Percentiles rank a stretch among this genome's conserved stretches.
These are phyloP conservation scores for Conchocele bisecta DNA, from an alignment of 2,888 invertebrate species.

Conservation along the genomic window DNA sequence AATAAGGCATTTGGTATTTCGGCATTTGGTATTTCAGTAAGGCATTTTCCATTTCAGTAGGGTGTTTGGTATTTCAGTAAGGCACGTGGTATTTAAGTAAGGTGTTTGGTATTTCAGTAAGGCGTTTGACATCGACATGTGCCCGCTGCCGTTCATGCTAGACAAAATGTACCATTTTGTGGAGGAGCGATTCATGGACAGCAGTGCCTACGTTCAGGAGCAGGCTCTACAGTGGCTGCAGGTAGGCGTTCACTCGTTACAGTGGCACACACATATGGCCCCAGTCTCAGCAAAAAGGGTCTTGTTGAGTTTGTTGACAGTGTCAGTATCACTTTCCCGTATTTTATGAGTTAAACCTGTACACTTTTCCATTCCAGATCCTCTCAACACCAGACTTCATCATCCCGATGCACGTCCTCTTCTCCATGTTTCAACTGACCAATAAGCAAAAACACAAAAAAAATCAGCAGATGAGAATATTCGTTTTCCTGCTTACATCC, in stretches of 20 bases:
- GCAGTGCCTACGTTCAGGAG: conserved; percentile 83
- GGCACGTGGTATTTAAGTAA: not conserved
- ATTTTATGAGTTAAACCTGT: no score
- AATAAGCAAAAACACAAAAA: no score
- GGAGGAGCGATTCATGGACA: conserved; percentile 88
- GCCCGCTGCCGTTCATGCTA: conserved; percentile 96
- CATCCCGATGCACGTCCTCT: conserved; percentile 93
- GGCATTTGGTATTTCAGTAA: not conserved
- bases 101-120: conserved; percentile 86
- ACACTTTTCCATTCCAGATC: no score
- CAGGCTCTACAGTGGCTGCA: conserved; percentile 84
- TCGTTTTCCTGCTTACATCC: no score
- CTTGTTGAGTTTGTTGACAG: no score
- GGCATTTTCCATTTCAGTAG: not conserved
- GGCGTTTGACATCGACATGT: conserved; percentile 98
- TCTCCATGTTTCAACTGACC: conserved; percentile 94
- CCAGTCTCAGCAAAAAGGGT: no score
- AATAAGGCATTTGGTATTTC: no score
- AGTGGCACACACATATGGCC: no score
- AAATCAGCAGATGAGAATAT: no score
- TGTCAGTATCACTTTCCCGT: no score
- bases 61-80: not conserved
- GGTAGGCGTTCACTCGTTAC: no score
- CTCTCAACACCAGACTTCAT: conserved; percentile 94
- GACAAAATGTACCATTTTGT: conserved; percentile 97